Percentiles rank a stretch among this genome's conserved stretches.
phyloP scores from a whole-genome alignment of 1,140 invertebrate species.

The Parapsyche elsis region DNA sequence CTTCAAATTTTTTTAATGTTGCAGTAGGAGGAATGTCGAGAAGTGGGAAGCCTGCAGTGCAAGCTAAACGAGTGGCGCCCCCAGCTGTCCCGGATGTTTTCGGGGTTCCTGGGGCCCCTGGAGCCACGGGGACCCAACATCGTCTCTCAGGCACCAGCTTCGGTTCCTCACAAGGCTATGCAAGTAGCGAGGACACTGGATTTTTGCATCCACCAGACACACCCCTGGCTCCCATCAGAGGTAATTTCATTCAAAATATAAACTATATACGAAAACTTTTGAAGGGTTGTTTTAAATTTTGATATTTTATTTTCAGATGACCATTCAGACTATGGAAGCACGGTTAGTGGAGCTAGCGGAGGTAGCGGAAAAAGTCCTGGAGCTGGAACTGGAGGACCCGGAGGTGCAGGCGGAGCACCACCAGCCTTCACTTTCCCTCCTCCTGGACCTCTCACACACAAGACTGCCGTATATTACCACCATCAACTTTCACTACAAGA shows the following conservation, averaged over 20 bases:
- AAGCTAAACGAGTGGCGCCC: constrained; percentile 84
- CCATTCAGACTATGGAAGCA: constrained; percentile 73
- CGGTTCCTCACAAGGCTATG: constrained; percentile 77
- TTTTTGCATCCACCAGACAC: constrained; percentile 68
- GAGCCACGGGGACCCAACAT: constrained; percentile 66
- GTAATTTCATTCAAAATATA: constrained; percentile 58
- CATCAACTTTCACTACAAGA: constrained; percentile 79
- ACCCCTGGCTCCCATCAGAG: constrained; percentile 64
- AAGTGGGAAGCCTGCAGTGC: constrained; percentile 77
- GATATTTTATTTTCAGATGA: constrained; percentile 64
- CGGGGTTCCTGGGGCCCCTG: constrained; percentile 62
- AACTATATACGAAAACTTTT: too few species aligned
- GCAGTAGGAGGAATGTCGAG: constrained; percentile 85
- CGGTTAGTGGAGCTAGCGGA: constrained; percentile 66
- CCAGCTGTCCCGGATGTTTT: constrained; percentile 80
- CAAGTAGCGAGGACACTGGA: constrained; percentile 77
- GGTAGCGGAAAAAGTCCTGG: constrained; percentile 69
- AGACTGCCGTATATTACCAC: constrained; percentile 78
- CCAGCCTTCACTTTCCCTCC: constrained; percentile 71
- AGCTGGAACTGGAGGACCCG: constrained; percentile 61
- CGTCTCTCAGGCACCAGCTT: constrained; percentile 80
- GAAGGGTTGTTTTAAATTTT: background rate
- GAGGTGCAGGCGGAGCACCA: constrained; percentile 67
- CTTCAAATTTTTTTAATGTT: constrained; percentile 60
- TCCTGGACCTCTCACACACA: constrained; percentile 73